A percentile compares a stretch with the other conserved stretches of the same genome.
Evolutionary conservation across 1,140 invertebrate genomes (phyloP).

Genomic region (Diploscapter pachys): DNA sequence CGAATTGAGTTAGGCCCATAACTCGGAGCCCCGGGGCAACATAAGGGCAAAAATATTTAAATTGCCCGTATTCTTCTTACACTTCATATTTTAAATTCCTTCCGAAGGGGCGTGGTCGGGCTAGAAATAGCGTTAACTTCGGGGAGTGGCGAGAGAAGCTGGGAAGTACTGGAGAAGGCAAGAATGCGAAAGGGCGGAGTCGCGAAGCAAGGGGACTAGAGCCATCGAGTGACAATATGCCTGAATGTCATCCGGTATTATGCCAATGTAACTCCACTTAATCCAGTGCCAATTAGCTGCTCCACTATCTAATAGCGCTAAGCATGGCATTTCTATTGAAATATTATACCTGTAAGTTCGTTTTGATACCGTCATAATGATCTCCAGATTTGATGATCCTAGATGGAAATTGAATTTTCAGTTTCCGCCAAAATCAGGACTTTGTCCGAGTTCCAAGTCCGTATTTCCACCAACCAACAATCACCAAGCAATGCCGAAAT

Average conservation of each 20-base stretch:
- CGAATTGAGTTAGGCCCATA: no score
- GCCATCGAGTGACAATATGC: not conserved
- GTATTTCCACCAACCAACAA: slow-evolving; percentile 82
- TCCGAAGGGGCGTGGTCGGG: no score
- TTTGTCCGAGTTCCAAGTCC: slow-evolving; percentile 88
- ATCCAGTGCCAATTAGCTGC: not conserved
- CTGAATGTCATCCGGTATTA: not conserved
- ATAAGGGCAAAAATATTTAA: no score
- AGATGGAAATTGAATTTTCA: slow-evolving; percentile 59
- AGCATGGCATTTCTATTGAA: slow-evolving; percentile 56
- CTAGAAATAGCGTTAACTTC: not conserved
- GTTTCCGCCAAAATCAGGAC: slow-evolving; percentile 94
- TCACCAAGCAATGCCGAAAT: slow-evolving; percentile 92
- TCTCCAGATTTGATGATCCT: not conserved
- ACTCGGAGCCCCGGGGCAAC: no score
- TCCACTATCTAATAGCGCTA: not conserved
- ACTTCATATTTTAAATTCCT: no score
- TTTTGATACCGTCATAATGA: slow-evolving; percentile 1
- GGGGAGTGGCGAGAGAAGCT: not conserved
- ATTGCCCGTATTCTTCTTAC: no score
- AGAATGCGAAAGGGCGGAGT: not conserved
- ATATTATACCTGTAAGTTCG: slow-evolving; percentile 56
- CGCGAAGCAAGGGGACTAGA: not conserved
- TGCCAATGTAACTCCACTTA: not conserved
- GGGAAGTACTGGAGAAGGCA: slow-evolving; percentile 4